Percentiles rank a stretch among this genome's conserved stretches.
These are phyloP conservation scores for Elephantulus edwardii DNA, from an alignment of 2,113 vertebrate genomes.

Conservation along the genomic window DNA sequence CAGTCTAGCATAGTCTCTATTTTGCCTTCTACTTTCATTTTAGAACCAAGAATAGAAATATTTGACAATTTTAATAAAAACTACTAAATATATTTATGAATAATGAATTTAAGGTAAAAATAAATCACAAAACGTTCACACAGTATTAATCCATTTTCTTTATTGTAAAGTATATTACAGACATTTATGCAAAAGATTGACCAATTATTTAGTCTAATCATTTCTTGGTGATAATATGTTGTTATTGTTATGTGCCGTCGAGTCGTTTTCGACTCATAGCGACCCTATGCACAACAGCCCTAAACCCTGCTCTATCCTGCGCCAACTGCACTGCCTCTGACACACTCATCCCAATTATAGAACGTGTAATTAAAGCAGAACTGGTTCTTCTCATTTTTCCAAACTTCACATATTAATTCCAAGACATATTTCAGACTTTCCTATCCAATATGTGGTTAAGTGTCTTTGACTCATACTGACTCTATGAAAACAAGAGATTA, in stretches of 20 bases:
- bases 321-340: too few relatives aligned
- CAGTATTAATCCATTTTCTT: neutral
- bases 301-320: too few relatives aligned
- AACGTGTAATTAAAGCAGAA: neutral
- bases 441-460: neutral
- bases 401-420: neutral
- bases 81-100: neutral
- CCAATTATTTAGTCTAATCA: neutral
- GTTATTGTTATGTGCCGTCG: too few relatives aligned
- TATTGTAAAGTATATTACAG: conserved; percentile 5
- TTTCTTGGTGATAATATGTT: conserved; percentile 14
- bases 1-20: neutral
- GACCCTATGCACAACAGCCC: too few relatives aligned
- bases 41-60: neutral
- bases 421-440: neutral
- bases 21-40: neutral
- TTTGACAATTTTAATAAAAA: neutral
- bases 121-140: neutral
- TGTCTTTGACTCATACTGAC: too few relatives aligned
- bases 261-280: too few relatives aligned
- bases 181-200: conserved; percentile 27
- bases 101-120: conserved; percentile 24
- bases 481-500: too few relatives aligned
- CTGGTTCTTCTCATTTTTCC: neutral
- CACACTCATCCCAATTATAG: too few relatives aligned